Evolutionary conservation across 2,113 vertebrate species (phyloP).

Genomic region (Clupea harengus): DNA sequence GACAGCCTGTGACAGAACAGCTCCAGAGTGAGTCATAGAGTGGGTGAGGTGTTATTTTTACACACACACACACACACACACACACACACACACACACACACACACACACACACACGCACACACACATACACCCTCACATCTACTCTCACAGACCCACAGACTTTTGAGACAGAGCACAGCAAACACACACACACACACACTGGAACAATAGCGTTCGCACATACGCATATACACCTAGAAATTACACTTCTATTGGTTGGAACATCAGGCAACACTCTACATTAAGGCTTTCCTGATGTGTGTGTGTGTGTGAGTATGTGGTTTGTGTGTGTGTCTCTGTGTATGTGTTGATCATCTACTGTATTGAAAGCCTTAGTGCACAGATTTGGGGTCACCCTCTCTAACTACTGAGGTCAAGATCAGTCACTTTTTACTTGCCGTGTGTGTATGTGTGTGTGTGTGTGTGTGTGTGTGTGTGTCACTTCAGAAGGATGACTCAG

Average conservation of each 20-base stretch:
- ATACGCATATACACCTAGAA: neutral
- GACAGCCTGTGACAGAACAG: conserved; percentile 31
- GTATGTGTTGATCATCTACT: neutral
- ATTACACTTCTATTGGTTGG: neutral
- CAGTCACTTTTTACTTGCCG: conserved; percentile 1
- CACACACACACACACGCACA: conserved; percentile 16
- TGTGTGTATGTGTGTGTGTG: conserved; percentile 29
- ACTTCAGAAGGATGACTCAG: neutral
- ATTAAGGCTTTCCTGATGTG: neutral
- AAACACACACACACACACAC: no score
- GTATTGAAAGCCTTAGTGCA: no score
- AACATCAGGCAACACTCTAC: neutral
- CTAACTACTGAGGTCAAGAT: neutral
- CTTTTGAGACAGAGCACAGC: no score
- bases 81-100: neutral
- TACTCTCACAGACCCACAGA: neutral
- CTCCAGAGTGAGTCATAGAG: conserved; percentile 49
- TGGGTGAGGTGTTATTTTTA: conserved; percentile 58
- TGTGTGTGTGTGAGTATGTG: neutral
- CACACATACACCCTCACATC: neutral
- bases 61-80: neutral
- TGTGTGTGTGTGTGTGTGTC: neutral
- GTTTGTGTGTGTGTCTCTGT: conserved; percentile 17
- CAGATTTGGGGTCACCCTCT: neutral
- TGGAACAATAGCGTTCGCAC: neutral